These are phyloP conservation scores for Pangasianodon hypophthalmus DNA, from an alignment of 2,113 vertebrate species.

Conservation along the genomic window DNA sequence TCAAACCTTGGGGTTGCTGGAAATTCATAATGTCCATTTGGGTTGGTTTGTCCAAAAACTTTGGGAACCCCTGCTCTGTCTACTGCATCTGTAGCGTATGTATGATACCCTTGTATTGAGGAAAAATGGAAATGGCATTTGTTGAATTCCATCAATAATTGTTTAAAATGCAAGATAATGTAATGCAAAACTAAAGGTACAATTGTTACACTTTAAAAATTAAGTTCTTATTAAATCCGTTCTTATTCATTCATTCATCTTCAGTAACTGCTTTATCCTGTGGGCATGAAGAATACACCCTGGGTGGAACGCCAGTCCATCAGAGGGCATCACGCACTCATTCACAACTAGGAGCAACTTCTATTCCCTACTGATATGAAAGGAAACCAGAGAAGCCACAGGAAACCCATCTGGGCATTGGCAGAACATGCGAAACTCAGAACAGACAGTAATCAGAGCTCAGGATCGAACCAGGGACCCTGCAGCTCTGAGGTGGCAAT, in stretches of 20 bases:
- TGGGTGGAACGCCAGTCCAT: background rate
- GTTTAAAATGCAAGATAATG: background rate
- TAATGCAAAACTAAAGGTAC: background rate
- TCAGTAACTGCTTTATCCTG: background rate
- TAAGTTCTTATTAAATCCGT: background rate
- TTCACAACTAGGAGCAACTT: background rate
- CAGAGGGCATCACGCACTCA: background rate
- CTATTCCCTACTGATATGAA: background rate
- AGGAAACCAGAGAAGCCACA: background rate
- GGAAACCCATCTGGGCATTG: background rate
- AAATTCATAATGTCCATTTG: too few relatives aligned
- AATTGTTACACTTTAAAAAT: background rate
- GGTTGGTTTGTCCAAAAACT: too few relatives aligned
- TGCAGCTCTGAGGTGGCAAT: background rate
- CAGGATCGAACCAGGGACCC: background rate
- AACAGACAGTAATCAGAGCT: background rate
- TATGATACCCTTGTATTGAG: too few relatives aligned
- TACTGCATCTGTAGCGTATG: background rate
- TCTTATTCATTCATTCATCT: background rate
- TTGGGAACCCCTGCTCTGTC: background rate
- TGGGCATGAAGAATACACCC: background rate
- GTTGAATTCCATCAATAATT: background rate
- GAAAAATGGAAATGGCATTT: too few relatives aligned
- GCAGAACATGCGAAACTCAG: background rate
- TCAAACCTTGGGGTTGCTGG: too few relatives aligned